Evolutionary conservation across 2,797 vertebrate species (phyloP), one percentile per base, ranked within the genome.

Genomic region (Smutsia gigantea): DNA sequence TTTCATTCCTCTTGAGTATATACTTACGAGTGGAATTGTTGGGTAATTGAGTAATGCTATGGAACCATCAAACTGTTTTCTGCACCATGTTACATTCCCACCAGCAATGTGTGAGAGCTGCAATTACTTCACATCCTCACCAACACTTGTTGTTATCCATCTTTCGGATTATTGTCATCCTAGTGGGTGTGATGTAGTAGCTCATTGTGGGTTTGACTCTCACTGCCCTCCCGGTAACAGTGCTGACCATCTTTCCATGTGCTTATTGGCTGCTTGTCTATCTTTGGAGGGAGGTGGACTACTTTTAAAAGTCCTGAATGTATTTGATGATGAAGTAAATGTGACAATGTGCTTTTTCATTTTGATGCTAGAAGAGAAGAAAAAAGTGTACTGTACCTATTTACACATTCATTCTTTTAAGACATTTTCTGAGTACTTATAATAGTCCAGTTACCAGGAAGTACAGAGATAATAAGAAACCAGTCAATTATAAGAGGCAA

Each of bases 311-410:
- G 59, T 75, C 51, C 61, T 39, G 5, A 95, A 63, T 42, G 17
- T 82, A 68, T 39, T 49, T 77, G 55, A 85, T n/a, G 91, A 84
- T 51, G 64, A 94, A 93, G 34, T 68, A 49, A 95, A 69, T 37
- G 31, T 34, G 39, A 63, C 27, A 68, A 61, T 19, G 9, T 63
- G 19, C 51, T 85, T 63, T 4, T 15, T 3, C 4, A 66, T 81
- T 86, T 84, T 85, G 31, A 90, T 55, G 29, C 51, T 59, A 71
- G 71, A 93, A 66, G 8, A 61, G 34, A 92, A 64, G 61, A 49
- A 51, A 87, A 75, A 88, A 34, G 1, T 51, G 1, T 18, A 9
- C 51, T 53, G 57, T 78, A 88, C 78, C 7, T 4, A 78, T 42
- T 75, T 81, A 81, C 31, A 71, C 4, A 61, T 18, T 84, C 25